Conservation (phyloP, 2,888 invertebrate genomes). For the Diplolepis rosae region DNA sequence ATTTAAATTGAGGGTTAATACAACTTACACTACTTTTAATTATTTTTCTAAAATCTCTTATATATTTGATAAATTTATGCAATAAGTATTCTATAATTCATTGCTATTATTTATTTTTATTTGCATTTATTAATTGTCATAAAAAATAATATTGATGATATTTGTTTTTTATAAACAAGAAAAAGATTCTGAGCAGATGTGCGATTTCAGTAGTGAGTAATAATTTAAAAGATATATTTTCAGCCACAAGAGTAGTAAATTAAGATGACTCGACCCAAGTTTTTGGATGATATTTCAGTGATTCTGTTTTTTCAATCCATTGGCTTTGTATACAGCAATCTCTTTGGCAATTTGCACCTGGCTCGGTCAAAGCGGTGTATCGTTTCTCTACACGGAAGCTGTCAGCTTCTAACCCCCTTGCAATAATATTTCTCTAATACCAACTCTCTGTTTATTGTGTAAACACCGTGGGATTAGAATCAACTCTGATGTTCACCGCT, state of each 20-base stretch:
- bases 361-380: not conserved
- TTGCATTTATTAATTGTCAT: too few relatives aligned
- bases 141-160: too few relatives aligned
- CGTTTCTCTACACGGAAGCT: constrained; percentile 20
- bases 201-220: not conserved
- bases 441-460: constrained; percentile 59
- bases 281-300: not conserved
- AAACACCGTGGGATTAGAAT: constrained; percentile 48
- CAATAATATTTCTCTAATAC: constrained; percentile 64
- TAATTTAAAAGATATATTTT: not conserved
- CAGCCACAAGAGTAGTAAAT: not conserved
- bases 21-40: too few relatives aligned
- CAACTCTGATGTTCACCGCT: constrained; percentile 21
- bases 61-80: too few relatives aligned
- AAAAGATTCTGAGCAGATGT: not conserved
- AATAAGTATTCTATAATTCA: too few relatives aligned
- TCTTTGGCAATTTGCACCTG: constrained; percentile 27
- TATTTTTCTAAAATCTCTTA: too few relatives aligned
- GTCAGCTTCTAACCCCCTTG: constrained; percentile 48
- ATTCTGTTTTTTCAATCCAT: not conserved
- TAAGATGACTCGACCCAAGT: not conserved
- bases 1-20: too few relatives aligned
- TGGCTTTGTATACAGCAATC: not conserved
- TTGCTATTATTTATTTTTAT: too few relatives aligned
- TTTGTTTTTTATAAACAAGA: too few relatives aligned